Conservation (phyloP, 2,113 vertebrate species). For the Taxidea taxus region DNA sequence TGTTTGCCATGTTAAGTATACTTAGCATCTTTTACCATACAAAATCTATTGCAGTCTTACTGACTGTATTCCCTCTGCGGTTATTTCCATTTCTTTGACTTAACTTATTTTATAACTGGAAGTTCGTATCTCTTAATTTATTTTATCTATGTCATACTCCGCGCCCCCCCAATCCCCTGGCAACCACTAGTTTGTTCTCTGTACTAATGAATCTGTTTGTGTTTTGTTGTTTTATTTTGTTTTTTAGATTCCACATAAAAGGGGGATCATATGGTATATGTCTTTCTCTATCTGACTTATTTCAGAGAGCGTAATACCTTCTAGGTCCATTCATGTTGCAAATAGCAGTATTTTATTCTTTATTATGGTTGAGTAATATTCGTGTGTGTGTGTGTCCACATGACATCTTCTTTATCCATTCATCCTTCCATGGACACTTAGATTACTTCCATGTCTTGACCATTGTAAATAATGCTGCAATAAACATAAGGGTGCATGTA, state of each 20-base stretch:
- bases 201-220: neutral
- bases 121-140: neutral
- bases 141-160: neutral
- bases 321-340: neutral
- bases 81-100: neutral
- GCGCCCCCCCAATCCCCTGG: too few relatives aligned
- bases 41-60: neutral
- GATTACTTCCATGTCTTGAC: neutral
- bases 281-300: neutral
- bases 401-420: neutral
- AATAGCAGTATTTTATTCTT: neutral
- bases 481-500: neutral
- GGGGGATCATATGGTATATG: neutral
- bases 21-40: neutral
- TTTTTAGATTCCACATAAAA: neutral
- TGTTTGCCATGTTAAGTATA: neutral
- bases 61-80: neutral
- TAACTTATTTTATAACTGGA: neutral
- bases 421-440: neutral
- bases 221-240: neutral
- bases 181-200: neutral
- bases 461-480: neutral
- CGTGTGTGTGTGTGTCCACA: neutral
- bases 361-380: neutral
- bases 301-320: neutral